Base-by-base conservation (phyloP, 2,113 vertebrate genomes). In the Labrus mixtus region DNA sequence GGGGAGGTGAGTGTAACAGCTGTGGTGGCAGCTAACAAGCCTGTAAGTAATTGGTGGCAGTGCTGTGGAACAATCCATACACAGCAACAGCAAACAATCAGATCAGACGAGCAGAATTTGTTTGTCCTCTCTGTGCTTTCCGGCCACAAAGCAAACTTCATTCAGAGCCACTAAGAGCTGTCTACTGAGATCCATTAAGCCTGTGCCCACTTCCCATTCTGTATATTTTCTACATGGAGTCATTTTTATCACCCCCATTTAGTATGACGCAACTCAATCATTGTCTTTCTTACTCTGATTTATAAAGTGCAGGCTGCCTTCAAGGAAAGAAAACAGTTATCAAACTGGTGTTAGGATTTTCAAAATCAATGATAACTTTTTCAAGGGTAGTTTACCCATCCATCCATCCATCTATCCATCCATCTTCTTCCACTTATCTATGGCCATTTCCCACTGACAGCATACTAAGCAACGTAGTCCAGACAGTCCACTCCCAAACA, bases 1-100 rank as follows among this genome's bases (percentile, higher is more conserved):
- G 77, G 88, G 83, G 75, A 83, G 82, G 81, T 78, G 67, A 83
- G 79, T 68, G 11, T 16, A 82, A 54, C 82, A 83, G 83, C 81
- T 86, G 76, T 55, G 58, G 77, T 77, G 73, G 53, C 59, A 46
- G 55, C 88, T 83, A 89, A 87, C 83, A 88, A 85, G 76, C 84
- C 82, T 84, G 57, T 76, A 81, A 88, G 82, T 87, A 90, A 89
- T 87, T 89, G 82, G 81, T 75, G 76, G 72, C 74, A 78, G 78
- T 43, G 63, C 81, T 79, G 73, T 66, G 68, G 76, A 87, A 75
- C 76, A 63, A 87, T 79, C 87, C 68, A 81, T 79, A 88, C 67
- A 79, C 77, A 80, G n/a, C 73, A 64, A 74, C 80, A 79, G 76
- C 75, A 77, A 90, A 85, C 73, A 72, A 83, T 84, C 78, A 83